Conservation (phyloP, 2,797 vertebrate genomes). For the Cygnus olor region DNA sequence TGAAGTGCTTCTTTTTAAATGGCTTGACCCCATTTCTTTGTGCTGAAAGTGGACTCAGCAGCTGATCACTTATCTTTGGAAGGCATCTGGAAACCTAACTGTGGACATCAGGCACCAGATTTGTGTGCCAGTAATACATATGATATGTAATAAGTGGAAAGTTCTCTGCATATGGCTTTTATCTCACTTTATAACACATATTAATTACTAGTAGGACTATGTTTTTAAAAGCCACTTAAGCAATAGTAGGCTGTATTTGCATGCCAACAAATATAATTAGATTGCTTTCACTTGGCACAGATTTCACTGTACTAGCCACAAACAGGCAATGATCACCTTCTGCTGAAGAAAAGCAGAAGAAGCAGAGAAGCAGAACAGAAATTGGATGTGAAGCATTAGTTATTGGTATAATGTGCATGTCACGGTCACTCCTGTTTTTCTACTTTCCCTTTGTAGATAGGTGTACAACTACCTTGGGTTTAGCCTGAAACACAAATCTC, state of each 20-base stretch:
- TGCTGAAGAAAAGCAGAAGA: constrained; percentile 5
- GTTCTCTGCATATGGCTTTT: background rate
- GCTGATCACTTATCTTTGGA: background rate
- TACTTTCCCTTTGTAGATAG: background rate
- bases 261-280: constrained; percentile 30
- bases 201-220: background rate
- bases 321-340: background rate
- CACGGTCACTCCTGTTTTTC: background rate
- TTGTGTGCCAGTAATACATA: background rate
- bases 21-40: background rate
- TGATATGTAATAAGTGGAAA: background rate
- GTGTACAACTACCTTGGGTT: background rate
- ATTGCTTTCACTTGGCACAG: constrained; percentile 16
- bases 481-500: background rate
- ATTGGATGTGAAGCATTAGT: background rate
- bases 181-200: background rate
- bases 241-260: background rate
- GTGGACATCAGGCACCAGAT: background rate
- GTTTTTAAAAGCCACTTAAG: constrained; percentile 14
- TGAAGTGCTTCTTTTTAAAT: background rate
- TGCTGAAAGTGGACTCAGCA: background rate
- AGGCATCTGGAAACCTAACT: background rate
- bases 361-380: constrained; percentile 1
- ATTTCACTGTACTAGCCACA: background rate
- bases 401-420: background rate